Base-by-base conservation (phyloP, 2,888 invertebrate species). In the Tetragonisca angustula region DNA sequence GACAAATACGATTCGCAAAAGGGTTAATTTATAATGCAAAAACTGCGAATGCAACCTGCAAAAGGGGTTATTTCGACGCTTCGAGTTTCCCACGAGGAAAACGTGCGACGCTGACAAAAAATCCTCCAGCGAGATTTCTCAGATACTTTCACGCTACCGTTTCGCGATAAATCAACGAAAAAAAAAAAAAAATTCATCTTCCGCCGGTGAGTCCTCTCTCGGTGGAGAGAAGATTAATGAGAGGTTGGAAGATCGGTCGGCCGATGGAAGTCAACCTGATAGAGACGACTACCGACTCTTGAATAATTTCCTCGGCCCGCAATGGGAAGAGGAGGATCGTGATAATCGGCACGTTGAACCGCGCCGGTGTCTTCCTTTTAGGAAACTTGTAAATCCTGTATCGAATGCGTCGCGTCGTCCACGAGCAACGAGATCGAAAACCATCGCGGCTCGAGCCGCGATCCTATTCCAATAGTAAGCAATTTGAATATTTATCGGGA, bases 351-450 rank as follows among this genome's bases (percentile, higher is more conserved):
- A 62, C 77, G 70, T 78, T 76, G 79, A 85, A 78, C 74, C 64
- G 65, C 43, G 43, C 32, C 79, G 64, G 52, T 64, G 43, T 79
- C 56, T 71, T 87, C 62, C 77, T 79, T 78, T 74, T 81, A 71
- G 70, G 83, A 84, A 84, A 78, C 83, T 77, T 82, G 83, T 83
- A 81, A 71, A 83, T 83, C 82, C 70, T 56, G 81, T 74, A 81
- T 61, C 70, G 65, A 65, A 27, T 68, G 36, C 24, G 74, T 36
- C 50, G 27, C 52, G 43, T 64, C 61, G 69, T 52, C 59, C 64
- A 27, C 69, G 56, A 11, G 6, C 43, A 70, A 65, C 73, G 50
- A 67, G 32, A 54, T 64, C 43, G 59, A 81, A 17, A 74, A 36
- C 65, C 27, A 24, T 59, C 43, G 36, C 21, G n/a, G 19, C 17